Conservation (phyloP, 2,888 invertebrate species). For the Mimachlamys varia region DNA sequence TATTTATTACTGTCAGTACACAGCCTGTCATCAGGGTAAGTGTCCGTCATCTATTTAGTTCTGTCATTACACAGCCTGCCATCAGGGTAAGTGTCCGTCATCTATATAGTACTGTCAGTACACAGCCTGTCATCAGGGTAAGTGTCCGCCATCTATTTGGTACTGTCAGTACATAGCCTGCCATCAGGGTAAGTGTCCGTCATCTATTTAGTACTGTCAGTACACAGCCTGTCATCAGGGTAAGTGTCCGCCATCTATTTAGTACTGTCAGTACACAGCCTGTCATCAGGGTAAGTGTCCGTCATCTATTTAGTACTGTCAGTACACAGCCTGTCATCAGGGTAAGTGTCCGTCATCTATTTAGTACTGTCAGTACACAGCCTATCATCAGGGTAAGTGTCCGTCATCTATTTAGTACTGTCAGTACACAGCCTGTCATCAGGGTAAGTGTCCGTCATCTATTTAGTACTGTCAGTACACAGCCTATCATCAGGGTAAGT, state of each 20-base stretch:
- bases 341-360: constrained; percentile 44
- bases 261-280: constrained; percentile 50
- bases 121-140: constrained; percentile 55
- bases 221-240: constrained; percentile 55
- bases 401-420: constrained; percentile 37
- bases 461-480: constrained; percentile 46
- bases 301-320: constrained; percentile 39
- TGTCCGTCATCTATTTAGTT: neutral
- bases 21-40: constrained; percentile 56
- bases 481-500: constrained; percentile 55
- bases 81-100: constrained; percentile 48
- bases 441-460: constrained; percentile 46
- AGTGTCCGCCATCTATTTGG: neutral
- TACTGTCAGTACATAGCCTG: constrained; percentile 54
- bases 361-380: constrained; percentile 48
- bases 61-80: constrained; percentile 55
- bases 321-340: constrained; percentile 52
- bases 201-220: constrained; percentile 44
- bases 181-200: constrained; percentile 49
- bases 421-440: constrained; percentile 52
- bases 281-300: constrained; percentile 53
- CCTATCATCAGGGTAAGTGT: constrained; percentile 54
- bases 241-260: constrained; percentile 6
- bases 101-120: constrained; percentile 45
- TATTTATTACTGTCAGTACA: constrained; percentile 44